phyloP scores from a whole-genome alignment of 2,113 vertebrate genomes.

The Aleadryas rufinucha region DNA sequence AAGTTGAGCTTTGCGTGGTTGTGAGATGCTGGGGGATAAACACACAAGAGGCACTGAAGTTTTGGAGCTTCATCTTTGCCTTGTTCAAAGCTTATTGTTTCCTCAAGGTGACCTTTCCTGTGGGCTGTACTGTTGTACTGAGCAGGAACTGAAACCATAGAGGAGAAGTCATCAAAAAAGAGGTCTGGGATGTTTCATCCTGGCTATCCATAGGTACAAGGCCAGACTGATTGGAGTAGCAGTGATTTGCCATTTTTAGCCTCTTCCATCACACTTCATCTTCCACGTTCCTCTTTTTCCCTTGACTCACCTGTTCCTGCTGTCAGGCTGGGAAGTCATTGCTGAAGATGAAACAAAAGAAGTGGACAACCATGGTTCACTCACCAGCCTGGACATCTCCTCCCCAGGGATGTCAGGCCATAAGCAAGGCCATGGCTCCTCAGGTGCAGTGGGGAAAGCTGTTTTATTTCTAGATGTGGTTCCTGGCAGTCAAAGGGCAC shows the following conservation, averaged over 20 bases:
- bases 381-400: slow-evolving; percentile 79
- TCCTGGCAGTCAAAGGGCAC: not conserved
- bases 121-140: not conserved
- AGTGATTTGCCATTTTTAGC: not conserved
- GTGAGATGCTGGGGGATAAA: not conserved
- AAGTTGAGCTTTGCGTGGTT: not conserved
- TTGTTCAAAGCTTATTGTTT: not conserved
- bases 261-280: not conserved
- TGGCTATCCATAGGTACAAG: not conserved
- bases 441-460: slow-evolving; percentile 70
- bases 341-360: slow-evolving; percentile 89
- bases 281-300: slow-evolving; percentile 31
- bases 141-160: not conserved
- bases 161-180: not conserved
- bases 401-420: slow-evolving; percentile 79
- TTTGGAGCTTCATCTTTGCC: not conserved
- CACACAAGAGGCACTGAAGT: not conserved
- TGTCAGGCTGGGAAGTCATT: slow-evolving; percentile 90
- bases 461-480: not conserved
- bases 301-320: slow-evolving; percentile 66
- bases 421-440: slow-evolving; percentile 78
- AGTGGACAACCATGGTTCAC: slow-evolving; percentile 80
- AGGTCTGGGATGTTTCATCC: not conserved
- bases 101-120: not conserved
- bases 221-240: not conserved